A percentile compares a stretch with the other conserved stretches of the same genome.
phyloP scores from a whole-genome alignment of 2,113 vertebrate genomes.

The Thamnaconus septentrionalis region DNA sequence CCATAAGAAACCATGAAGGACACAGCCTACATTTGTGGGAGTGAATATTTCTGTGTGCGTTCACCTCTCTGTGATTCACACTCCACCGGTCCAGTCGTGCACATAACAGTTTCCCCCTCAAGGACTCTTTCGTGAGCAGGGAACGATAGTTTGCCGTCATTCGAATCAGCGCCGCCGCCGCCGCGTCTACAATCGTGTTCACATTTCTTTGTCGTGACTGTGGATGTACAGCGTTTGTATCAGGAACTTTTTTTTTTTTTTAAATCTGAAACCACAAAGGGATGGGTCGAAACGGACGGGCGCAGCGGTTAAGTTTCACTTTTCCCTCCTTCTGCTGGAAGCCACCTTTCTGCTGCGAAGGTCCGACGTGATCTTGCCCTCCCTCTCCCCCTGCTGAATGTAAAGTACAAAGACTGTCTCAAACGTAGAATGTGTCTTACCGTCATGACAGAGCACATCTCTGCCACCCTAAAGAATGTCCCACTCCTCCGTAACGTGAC shows the following conservation, averaged over 20 bases:
- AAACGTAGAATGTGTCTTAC: constrained; percentile 51
- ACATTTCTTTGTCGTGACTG: constrained; percentile 26
- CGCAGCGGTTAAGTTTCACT: constrained; percentile 5
- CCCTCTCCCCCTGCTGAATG: constrained; percentile 49
- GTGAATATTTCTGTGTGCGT: constrained; percentile 11
- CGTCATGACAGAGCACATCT: constrained; percentile 34
- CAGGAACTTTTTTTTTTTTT: background rate
- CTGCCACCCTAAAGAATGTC: constrained; percentile 29
- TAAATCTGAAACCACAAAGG: background rate
- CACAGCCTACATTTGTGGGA: constrained; percentile 10
- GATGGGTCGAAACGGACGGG: background rate
- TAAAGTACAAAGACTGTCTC: constrained; percentile 39
- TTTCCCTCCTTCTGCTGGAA: constrained; percentile 49
- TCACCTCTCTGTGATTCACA: constrained; percentile 23
- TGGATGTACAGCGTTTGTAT: constrained; percentile 26
- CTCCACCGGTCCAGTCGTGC: background rate
- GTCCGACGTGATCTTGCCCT: constrained; percentile 14
- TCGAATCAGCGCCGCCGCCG: constrained; percentile 41
- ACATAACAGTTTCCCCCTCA: constrained; percentile 14
- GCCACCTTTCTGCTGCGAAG: constrained; percentile 28
- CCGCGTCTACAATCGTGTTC: constrained; percentile 33
- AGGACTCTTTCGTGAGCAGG: constrained; percentile 3
- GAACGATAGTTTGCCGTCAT: background rate
- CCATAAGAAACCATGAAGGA: constrained; percentile 29
- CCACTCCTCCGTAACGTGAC: constrained; percentile 40